phyloP scores from a whole-genome alignment of 2,888 invertebrate species.

The Drosophila phalerata region DNA sequence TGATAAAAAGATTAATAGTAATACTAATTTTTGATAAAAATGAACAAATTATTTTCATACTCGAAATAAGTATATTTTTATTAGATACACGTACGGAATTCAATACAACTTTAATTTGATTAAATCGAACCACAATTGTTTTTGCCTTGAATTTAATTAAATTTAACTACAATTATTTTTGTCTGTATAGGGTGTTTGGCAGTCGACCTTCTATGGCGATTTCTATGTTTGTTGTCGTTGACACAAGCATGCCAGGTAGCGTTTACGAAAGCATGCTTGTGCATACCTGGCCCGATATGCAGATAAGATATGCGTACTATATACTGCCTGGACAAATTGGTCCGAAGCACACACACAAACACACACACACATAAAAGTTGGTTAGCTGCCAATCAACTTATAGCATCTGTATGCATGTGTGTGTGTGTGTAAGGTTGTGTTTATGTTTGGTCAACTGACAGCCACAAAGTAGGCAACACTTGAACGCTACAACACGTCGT shows the following conservation, averaged over 20 bases:
- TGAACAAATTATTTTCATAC: too few relatives aligned
- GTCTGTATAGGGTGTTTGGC: constrained; percentile 11
- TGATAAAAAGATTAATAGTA: too few relatives aligned
- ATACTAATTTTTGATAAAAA: too few relatives aligned
- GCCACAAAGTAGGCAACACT: constrained; percentile 37
- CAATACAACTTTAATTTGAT: too few relatives aligned
- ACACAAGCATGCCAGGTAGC: constrained; percentile 25
- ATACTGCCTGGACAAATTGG: constrained; percentile 19
- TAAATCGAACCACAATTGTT: too few relatives aligned
- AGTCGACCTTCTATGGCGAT: constrained; percentile 4
- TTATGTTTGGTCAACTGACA: constrained; percentile 17
- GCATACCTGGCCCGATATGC: constrained; percentile 24
- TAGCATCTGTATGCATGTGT: too few relatives aligned
- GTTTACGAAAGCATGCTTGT: constrained; percentile 47
- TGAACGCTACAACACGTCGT: constrained; percentile 21
- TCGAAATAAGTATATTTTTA: too few relatives aligned
- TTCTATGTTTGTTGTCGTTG: constrained; percentile 3
- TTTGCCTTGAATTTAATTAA: not conserved
- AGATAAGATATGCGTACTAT: constrained; percentile 16
- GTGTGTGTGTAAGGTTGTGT: constrained; percentile 2
- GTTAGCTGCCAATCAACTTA: constrained; percentile 2
- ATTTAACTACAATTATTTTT: too few relatives aligned
- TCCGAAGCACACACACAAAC: constrained; percentile 1
- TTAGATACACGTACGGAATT: too few relatives aligned
- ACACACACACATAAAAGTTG: constrained; percentile 6